These are phyloP conservation scores for Atta colombica DNA, from an alignment of 1,140 invertebrate genomes.

Conservation along the genomic window DNA sequence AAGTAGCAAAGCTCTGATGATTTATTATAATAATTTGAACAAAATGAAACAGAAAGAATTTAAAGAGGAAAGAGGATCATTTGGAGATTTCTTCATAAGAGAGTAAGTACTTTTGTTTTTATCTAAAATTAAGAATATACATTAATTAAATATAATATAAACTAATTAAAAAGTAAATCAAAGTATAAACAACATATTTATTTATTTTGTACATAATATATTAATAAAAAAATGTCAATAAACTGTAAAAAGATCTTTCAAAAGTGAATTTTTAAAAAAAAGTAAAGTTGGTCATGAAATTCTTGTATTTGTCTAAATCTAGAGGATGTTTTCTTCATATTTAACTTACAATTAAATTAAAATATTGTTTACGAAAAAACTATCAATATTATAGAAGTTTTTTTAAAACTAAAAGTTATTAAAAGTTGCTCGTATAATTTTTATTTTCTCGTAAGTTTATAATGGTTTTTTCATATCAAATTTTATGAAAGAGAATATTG, in stretches of 20 bases:
- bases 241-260: not conserved
- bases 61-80: slow-evolving; percentile 77
- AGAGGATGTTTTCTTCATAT: not conserved
- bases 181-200: not conserved
- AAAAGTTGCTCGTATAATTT: not conserved
- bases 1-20: slow-evolving; percentile 72
- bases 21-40: slow-evolving; percentile 73
- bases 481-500: slow-evolving; percentile 77
- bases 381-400: not conserved
- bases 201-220: not conserved
- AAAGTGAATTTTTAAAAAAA: not conserved
- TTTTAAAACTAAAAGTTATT: not conserved
- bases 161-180: not conserved
- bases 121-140: not conserved
- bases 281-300: no score
- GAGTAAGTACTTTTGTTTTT: slow-evolving; percentile 78
- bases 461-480: slow-evolving; percentile 43
- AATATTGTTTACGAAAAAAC: not conserved
- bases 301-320: not conserved
- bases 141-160: not conserved
- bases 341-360: not conserved
- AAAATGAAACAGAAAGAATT: slow-evolving; percentile 73
- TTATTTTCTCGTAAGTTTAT: not conserved
- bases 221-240: not conserved
- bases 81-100: slow-evolving; percentile 85